Evolutionary conservation across 2,113 vertebrate species (phyloP).

Genomic region (Pachyramphus minor): DNA sequence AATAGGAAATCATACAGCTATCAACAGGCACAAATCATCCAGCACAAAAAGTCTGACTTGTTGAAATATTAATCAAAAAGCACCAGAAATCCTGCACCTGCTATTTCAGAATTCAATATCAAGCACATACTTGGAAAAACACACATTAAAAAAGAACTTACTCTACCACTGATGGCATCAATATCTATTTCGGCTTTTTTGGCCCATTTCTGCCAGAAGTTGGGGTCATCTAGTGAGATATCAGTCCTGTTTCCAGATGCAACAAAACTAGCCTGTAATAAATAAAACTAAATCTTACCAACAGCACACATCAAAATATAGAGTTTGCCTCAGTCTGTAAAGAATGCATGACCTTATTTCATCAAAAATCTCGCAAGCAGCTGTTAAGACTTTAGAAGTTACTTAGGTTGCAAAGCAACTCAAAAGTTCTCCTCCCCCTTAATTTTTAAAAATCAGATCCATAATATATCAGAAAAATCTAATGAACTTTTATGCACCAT

Average conservation of each 20-base stretch:
- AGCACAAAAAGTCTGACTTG: neutral
- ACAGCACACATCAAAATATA: neutral
- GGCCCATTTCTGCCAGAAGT: conserved; percentile 99
- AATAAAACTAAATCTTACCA: conserved; percentile 7
- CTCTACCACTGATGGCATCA: conserved; percentile 91
- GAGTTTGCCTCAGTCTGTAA: neutral
- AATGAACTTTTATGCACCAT: conserved; percentile 16
- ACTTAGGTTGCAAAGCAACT: neutral
- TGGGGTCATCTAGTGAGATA: conserved; percentile 97
- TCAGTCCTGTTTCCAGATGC: conserved; percentile 98
- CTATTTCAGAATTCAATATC: neutral
- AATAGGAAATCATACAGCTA: neutral
- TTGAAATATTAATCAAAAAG: neutral
- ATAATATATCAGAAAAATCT: conserved; percentile 8
- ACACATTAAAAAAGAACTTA: conserved; percentile 64
- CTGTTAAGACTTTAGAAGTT: neutral
- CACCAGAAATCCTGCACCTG: neutral
- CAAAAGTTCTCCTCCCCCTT: neutral
- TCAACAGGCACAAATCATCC: neutral
- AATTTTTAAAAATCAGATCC: conserved; percentile 12
- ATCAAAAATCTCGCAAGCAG: neutral
- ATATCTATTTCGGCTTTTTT: conserved; percentile 97
- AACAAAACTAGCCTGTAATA: conserved; percentile 95
- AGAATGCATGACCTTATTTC: neutral
- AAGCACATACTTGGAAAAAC: neutral